These are phyloP conservation scores for Amphiprion ocellaris DNA, from an alignment of 2,113 vertebrate genomes.

Conservation along the genomic window DNA sequence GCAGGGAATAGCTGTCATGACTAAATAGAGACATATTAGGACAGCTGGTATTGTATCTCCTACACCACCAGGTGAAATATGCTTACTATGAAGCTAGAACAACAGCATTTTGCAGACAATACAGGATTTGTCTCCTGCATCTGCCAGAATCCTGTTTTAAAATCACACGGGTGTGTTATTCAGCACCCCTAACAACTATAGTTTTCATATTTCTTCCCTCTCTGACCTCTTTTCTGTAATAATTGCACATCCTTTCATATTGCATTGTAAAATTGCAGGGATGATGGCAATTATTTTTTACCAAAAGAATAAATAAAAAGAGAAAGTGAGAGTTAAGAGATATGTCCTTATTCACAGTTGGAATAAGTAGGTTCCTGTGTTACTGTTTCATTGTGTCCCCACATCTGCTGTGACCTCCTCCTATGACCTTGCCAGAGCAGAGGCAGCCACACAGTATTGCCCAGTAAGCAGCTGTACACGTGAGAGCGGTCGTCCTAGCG, in stretches of 20 bases:
- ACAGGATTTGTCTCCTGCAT: conserved; percentile 49
- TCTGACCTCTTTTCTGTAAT: neutral
- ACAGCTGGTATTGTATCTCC: conserved; percentile 46
- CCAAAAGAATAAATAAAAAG: neutral
- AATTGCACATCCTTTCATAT: neutral
- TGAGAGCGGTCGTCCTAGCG: neutral
- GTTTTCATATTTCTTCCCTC: neutral
- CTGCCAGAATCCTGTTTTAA: conserved; percentile 41
- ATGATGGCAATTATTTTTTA: too few relatives aligned
- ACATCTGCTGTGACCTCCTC: neutral
- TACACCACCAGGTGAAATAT: conserved; percentile 50
- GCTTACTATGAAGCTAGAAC: conserved; percentile 64
- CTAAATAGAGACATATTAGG: conserved; percentile 69
- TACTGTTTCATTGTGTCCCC: neutral
- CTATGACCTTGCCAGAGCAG: conserved; percentile 35
- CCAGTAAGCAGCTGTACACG: conserved; percentile 7
- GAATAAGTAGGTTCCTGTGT: too few relatives aligned
- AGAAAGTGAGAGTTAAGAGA: neutral
- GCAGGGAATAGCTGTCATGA: conserved; percentile 73
- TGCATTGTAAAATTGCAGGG: neutral
- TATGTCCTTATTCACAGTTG: neutral
- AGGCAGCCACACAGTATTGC: conserved; percentile 18
- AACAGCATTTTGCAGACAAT: conserved; percentile 53
- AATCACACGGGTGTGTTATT: conserved; percentile 26
- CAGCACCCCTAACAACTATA: neutral